Evolutionary conservation across 1,140 invertebrate genomes (phyloP).

Genomic region (Batillaria attramentaria): DNA sequence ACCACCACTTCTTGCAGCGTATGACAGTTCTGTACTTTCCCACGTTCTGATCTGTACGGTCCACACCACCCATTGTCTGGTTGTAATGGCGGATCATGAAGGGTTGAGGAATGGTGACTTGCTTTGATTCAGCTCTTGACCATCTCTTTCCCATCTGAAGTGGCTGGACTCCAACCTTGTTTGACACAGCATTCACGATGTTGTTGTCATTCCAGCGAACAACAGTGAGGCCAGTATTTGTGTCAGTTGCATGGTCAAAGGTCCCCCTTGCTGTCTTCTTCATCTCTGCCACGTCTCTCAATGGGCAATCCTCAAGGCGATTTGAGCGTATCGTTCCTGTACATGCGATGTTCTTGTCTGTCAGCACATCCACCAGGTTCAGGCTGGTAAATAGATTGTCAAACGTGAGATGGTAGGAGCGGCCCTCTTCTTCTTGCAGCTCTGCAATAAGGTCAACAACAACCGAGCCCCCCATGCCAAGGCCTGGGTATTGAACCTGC

Average conservation of each 20-base stretch:
- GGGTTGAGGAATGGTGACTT: conserved; percentile 48
- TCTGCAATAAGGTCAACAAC: conserved; percentile 38
- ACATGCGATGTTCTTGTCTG: background rate
- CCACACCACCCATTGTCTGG: conserved; percentile 60
- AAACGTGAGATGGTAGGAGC: conserved; percentile 33
- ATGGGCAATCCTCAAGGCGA: background rate
- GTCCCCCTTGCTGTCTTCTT: background rate
- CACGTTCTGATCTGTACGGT: conserved; percentile 61
- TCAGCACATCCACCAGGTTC: conserved; percentile 25
- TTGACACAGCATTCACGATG: too few relatives aligned
- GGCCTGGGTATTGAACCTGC: conserved; percentile 17
- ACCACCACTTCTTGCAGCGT: conserved; percentile 66
- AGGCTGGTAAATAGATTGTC: conserved; percentile 40
- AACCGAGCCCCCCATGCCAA: conserved; percentile 35
- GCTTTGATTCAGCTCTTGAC: background rate
- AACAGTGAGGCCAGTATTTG: too few relatives aligned
- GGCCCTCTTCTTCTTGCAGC: conserved; percentile 24
- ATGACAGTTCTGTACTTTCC: conserved; percentile 53
- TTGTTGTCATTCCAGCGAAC: too few relatives aligned
- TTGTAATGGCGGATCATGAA: conserved; percentile 51
- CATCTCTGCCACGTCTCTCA: conserved; percentile 9
- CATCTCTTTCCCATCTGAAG: background rate
- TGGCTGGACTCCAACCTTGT: background rate
- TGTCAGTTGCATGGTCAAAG: too few relatives aligned
- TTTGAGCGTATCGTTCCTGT: background rate